Percentiles rank a stretch among this genome's conserved stretches.
Conservation (phyloP, 2,113 vertebrate genomes). For the Ptilonorhynchus violaceus region DNA sequence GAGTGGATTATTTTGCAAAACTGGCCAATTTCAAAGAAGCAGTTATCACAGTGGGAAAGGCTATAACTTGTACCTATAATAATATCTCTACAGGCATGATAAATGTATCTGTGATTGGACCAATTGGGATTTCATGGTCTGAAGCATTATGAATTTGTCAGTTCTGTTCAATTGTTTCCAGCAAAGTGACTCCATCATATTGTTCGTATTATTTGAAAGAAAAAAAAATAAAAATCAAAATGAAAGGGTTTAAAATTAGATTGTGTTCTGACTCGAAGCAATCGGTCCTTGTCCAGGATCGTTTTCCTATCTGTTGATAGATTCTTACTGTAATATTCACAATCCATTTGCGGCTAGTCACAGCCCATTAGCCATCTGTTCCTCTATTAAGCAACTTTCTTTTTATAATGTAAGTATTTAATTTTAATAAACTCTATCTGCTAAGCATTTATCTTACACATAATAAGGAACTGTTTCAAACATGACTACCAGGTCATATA, state of each 20-base stretch:
- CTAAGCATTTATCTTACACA: slow-evolving; percentile 13
- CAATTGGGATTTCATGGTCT: slow-evolving; percentile 63
- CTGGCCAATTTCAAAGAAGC: background rate
- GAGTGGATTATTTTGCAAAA: background rate
- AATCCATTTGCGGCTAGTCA: slow-evolving; percentile 52
- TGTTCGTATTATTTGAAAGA: slow-evolving; percentile 10
- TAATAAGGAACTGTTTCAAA: slow-evolving; percentile 23
- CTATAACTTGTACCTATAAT: background rate
- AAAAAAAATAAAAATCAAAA: background rate
- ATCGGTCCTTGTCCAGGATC: slow-evolving; percentile 29
- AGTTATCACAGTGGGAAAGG: slow-evolving; percentile 4
- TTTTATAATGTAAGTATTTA: slow-evolving; percentile 55
- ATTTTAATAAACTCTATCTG: slow-evolving; percentile 62
- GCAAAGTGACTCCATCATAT: slow-evolving; percentile 38
- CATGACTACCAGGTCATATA: background rate
- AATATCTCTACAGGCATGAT: slow-evolving; percentile 20
- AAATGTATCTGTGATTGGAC: slow-evolving; percentile 43
- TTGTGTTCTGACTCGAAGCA: slow-evolving; percentile 39
- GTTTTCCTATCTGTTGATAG: slow-evolving; percentile 60
- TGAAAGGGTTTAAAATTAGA: slow-evolving; percentile 47
- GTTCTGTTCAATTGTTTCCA: slow-evolving; percentile 62
- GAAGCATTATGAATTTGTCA: slow-evolving; percentile 53
- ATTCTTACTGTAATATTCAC: slow-evolving; percentile 52
- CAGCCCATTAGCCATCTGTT: slow-evolving; percentile 69
- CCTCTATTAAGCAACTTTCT: slow-evolving; percentile 51